Evolutionary conservation across 2,797 vertebrate species (phyloP).

Genomic region (Pseudochaenichthys georgianus): DNA sequence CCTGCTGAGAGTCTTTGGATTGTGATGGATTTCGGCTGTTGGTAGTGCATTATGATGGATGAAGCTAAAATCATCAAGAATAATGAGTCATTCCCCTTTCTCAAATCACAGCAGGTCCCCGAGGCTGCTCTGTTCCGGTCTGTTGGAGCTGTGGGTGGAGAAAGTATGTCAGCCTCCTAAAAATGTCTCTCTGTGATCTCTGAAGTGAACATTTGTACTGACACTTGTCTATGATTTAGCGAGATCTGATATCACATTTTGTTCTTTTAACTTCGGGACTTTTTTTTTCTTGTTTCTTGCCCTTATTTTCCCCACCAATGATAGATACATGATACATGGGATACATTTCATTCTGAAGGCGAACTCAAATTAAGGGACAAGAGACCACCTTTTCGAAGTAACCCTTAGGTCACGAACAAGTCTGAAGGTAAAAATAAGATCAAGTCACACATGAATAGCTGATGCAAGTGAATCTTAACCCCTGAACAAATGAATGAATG

Average conservation of each 20-base stretch:
- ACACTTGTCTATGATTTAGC: not conserved
- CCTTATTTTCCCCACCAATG: not conserved
- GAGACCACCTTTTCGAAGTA: not conserved
- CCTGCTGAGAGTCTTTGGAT: constrained; percentile 47
- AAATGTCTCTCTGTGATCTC: constrained; percentile 1
- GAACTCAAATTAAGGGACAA: not conserved
- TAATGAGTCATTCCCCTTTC: constrained; percentile 21
- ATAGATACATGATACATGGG: too few relatives aligned
- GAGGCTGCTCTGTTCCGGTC: constrained; percentile 12
- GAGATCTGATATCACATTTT: not conserved
- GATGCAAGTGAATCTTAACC: too few relatives aligned
- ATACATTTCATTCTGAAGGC: not conserved
- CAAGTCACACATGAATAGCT: too few relatives aligned
- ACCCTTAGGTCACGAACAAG: not conserved
- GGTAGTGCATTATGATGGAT: constrained; percentile 40
- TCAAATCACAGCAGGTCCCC: constrained; percentile 24
- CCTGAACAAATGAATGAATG: too few relatives aligned
- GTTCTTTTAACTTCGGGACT: not conserved
- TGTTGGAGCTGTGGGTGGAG: constrained; percentile 5
- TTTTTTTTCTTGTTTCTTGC: not conserved
- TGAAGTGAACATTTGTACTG: not conserved
- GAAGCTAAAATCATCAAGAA: constrained; percentile 35
- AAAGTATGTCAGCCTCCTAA: not conserved
- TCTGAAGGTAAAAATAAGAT: not conserved
- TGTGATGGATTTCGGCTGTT: constrained; percentile 46